These are phyloP conservation scores for Ctenosaura bakeri DNA, from an alignment of 2,797 vertebrate genomes.

Conservation along the genomic window DNA sequence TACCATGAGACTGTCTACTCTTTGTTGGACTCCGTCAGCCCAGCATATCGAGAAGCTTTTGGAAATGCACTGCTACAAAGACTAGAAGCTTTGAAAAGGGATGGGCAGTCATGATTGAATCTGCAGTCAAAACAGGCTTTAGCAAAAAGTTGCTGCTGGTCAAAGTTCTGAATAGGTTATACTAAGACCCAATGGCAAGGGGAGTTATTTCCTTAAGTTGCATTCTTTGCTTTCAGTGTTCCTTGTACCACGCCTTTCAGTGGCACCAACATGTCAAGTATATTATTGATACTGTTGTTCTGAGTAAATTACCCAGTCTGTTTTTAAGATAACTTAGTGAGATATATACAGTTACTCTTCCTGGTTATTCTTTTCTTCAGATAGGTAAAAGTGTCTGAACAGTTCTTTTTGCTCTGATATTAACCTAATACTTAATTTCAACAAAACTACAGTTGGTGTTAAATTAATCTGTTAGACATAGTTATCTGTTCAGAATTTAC, in stretches of 20 bases:
- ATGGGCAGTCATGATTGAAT: constrained; percentile 83
- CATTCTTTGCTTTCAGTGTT: constrained; percentile 54
- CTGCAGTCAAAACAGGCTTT: background rate
- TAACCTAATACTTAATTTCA: constrained; percentile 53
- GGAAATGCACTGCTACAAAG: constrained; percentile 95
- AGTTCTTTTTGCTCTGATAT: constrained; percentile 52
- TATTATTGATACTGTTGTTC: constrained; percentile 59
- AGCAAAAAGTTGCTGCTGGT: constrained; percentile 37
- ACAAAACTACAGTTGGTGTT: background rate
- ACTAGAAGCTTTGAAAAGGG: constrained; percentile 92
- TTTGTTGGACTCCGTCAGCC: constrained; percentile 94
- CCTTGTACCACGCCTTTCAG: constrained; percentile 52
- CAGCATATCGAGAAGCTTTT: constrained; percentile 96
- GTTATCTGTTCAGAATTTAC: constrained; percentile 3
- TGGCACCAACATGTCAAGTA: constrained; percentile 39
- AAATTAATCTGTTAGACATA: background rate
- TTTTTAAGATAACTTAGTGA: constrained; percentile 38
- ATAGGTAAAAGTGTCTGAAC: constrained; percentile 30
- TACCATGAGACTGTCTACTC: constrained; percentile 99
- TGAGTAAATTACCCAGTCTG: constrained; percentile 39
- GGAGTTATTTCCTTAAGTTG: constrained; percentile 57
- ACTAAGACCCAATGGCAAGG: constrained; percentile 38
- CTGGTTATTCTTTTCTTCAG: constrained; percentile 38
- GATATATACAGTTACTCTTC: constrained; percentile 13
- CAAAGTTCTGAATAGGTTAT: constrained; percentile 40